These are phyloP conservation scores for Acanthopagrus latus DNA, from an alignment of 2,797 vertebrate genomes.

Conservation along the genomic window DNA sequence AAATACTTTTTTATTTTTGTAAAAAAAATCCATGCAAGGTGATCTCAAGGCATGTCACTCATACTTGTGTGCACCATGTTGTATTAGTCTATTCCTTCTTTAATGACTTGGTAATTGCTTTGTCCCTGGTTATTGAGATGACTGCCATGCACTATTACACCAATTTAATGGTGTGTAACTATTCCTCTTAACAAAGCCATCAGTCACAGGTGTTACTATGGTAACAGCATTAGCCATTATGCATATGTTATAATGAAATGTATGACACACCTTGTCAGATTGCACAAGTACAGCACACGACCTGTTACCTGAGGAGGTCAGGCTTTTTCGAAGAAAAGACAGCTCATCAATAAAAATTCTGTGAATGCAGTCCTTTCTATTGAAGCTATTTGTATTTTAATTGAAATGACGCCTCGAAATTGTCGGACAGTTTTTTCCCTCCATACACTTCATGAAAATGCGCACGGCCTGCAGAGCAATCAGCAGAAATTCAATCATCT, in stretches of 20 bases:
- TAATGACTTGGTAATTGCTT: constrained; percentile 83
- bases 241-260: constrained; percentile 66
- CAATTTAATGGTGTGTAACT: constrained; percentile 83
- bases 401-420: constrained; percentile 59
- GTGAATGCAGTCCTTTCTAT: constrained; percentile 24
- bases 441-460: constrained; percentile 59
- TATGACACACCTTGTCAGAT: constrained; percentile 39
- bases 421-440: constrained; percentile 4
- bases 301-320: constrained; percentile 22
- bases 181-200: constrained; percentile 84
- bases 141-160: constrained; percentile 83
- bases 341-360: neutral
- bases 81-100: constrained; percentile 80
- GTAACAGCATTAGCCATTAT: constrained; percentile 69
- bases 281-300: neutral
- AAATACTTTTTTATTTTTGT: constrained; percentile 16
- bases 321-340: constrained; percentile 17
- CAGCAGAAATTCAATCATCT: constrained; percentile 71
- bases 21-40: constrained; percentile 25
- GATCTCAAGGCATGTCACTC: constrained; percentile 64
- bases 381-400: constrained; percentile 62
- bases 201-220: constrained; percentile 80
- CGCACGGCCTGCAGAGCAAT: constrained; percentile 65
- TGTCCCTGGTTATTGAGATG: constrained; percentile 83
- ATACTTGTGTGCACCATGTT: constrained; percentile 65